Evolutionary conservation across 2,113 vertebrate genomes (phyloP).

Genomic region (Nyctibius bracteatus): DNA sequence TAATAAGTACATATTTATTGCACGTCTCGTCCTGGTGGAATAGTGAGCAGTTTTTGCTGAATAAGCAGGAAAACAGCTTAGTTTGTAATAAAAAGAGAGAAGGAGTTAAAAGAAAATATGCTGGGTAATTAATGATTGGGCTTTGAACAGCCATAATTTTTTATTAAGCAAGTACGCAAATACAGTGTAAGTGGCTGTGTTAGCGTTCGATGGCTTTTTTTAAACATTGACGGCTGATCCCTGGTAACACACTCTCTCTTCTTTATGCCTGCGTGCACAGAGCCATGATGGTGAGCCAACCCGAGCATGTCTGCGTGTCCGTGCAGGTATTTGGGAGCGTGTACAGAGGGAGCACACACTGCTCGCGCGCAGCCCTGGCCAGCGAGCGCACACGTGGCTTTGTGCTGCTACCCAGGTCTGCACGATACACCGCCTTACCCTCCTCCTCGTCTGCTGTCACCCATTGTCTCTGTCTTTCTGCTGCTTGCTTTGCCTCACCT

Average conservation of each 20-base stretch:
- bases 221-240: not conserved
- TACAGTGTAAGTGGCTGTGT: not conserved
- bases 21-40: not conserved
- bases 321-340: not conserved
- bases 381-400: not conserved
- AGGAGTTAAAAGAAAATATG: slow-evolving; percentile 51
- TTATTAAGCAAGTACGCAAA: slow-evolving; percentile 77
- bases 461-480: not conserved
- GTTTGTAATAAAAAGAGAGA: slow-evolving; percentile 39
- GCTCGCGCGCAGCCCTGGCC: not conserved
- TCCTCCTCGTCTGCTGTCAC: not conserved
- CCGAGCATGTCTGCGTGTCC: accelerated
- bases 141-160: slow-evolving; percentile 67
- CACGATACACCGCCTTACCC: not conserved
- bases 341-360: accelerated
- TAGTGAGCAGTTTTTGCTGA: slow-evolving; percentile 50
- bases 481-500: not conserved
- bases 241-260: not conserved
- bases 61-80: slow-evolving; percentile 55
- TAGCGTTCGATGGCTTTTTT: not conserved
- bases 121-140: slow-evolving; percentile 68
- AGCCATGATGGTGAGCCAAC: not conserved
- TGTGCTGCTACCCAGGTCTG: not conserved
- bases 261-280: not conserved
- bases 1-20: slow-evolving; percentile 68